Evolutionary conservation across 2,888 invertebrate genomes (phyloP), one percentile per base, ranked within the genome.

Genomic region (Apeira syringaria): DNA sequence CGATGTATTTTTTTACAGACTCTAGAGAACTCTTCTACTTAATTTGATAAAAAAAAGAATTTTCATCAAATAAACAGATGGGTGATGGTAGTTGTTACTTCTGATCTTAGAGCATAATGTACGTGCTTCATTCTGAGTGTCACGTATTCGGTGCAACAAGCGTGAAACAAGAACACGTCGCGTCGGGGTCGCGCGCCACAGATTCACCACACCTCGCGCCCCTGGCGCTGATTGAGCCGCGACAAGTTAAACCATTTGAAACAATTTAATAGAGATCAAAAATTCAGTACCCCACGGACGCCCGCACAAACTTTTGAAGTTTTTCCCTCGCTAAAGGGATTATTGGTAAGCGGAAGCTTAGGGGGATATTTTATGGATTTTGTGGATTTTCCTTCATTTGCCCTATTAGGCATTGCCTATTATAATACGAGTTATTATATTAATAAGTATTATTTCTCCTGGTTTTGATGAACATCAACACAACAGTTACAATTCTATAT

Each of bases 191-290:
- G 31, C 34, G 40, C 44, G 29, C 47, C 42, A 34, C 37, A 35
- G 38, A 46, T 27, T 52, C 53, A 53, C 59, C 70, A 53, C 74
- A 63, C 68, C 53, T 51, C 43, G 41, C 53, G 61, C 66, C 67
- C 69, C 59, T 41, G 52, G 74, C 83, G 74, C 85, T 88, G 88
- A 88, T 89, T 88, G 88, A 87, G 85, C 84, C 83, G 89, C 89
- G 89, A 88, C 89, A 89, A 89, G 89, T 89, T 89, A 88, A 89
- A 89, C 89, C 79, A 89, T 89, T 89, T 89, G 89, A 89, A 89
- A 89, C 89, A 89, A 89, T 89, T 89, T 89, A 89, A 89, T 89
- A 89, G 87, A 89, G 89, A 89, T 89, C 89, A 89, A 89, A 88
- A 88, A 89, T 87, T 84, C 77, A 71, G 73, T 62, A 71, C 83